Evolutionary conservation across 2,797 vertebrate genomes (phyloP), one percentile per base, ranked within the genome.

Genomic region (Centroberyx gerrardi): DNA sequence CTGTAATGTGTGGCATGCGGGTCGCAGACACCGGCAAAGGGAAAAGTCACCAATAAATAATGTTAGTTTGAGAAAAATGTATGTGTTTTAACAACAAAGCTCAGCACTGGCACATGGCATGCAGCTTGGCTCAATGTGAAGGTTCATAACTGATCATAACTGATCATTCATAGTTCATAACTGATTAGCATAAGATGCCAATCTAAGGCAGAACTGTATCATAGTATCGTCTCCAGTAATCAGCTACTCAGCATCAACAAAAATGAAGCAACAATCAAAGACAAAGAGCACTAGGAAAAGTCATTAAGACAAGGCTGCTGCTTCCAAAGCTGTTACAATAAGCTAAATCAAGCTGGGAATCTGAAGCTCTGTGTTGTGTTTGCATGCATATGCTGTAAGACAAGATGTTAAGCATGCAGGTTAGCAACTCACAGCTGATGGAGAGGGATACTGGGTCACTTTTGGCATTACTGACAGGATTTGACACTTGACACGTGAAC

Each of bases 341-440:
- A 76, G 54, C 53, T 62, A 33, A 63, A 54, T 77, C 61, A 74
- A 22, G 31, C 22, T 22, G 22, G 22, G 22, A 22, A 22, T 36
- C 7, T 36, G 8, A 40, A 40, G 38, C 38, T 40, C 38, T 10
- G 8, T 2, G 38, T 8, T 28, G 5, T 8, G 9, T 53, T 40
- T n/a, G 28, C 27, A 42, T 14, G 13, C 55, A 55, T 13, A 27
- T 15, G 27, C 6, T 33, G 14, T 36, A 36, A 13, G 29, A n/a
- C 0, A 9, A 28, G 44, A 17, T 1, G 44, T 48, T 48, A 48
- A 48, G 15, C 44, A 33, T 53, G 29, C n/a, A 33, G n/a, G 2
- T 67, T 15, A 56, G 3, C 13, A 27, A 90, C 90, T 93, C 64
- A 94, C 91, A 93, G 69, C 54, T 89, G 61, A 92, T 67, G 8